phyloP scores from a whole-genome alignment of 2,113 vertebrate genomes.

The Ornithorhynchus anatinus region DNA sequence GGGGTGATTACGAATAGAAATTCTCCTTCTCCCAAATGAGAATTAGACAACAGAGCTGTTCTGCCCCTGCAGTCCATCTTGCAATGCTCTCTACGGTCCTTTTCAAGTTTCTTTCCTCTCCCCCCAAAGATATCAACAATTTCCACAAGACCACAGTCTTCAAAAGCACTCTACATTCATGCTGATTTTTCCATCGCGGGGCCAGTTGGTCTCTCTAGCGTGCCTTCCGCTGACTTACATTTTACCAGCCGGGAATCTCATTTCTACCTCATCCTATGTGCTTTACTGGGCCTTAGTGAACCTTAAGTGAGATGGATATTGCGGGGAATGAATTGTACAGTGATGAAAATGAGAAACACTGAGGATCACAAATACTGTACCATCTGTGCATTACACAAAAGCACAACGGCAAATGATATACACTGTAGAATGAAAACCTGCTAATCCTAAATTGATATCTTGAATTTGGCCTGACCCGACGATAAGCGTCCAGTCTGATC shows the following conservation, averaged over 20 bases:
- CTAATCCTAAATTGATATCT: constrained; percentile 44
- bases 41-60: no score
- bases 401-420: constrained; percentile 45
- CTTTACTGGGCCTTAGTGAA: constrained; percentile 39
- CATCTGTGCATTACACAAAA: constrained; percentile 52
- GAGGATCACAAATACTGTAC: constrained; percentile 39
- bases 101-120: constrained; percentile 8
- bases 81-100: neutral
- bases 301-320: constrained; percentile 35
- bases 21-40: no score
- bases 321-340: constrained; percentile 47
- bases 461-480: constrained; percentile 24
- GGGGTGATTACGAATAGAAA: no score
- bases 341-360: constrained; percentile 52
- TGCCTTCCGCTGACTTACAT: constrained; percentile 56
- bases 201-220: constrained; percentile 11
- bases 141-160: constrained; percentile 32
- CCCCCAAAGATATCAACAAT: constrained; percentile 18
- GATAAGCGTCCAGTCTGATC: constrained; percentile 42
- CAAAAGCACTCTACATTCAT: constrained; percentile 27
- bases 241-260: constrained; percentile 60
- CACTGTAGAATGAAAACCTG: constrained; percentile 33
- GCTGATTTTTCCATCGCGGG: constrained; percentile 52
- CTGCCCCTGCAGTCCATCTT: no score
- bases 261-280: constrained; percentile 36